Evolutionary conservation across 1,140 invertebrate genomes (phyloP).

Genomic region (Stratiolaelaps scimitus): DNA sequence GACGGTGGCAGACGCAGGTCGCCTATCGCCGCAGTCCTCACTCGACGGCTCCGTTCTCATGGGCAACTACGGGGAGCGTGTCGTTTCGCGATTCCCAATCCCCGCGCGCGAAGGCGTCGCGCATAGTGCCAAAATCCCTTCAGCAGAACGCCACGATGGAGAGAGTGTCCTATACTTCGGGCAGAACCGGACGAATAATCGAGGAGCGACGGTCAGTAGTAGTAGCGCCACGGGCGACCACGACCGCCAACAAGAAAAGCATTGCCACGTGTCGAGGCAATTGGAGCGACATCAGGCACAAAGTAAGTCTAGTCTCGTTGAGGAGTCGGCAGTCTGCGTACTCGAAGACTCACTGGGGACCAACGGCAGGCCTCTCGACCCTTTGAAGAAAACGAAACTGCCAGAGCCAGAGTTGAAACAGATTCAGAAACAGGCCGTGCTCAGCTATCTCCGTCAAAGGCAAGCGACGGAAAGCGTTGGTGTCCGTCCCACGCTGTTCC

Average conservation of each 20-base stretch:
- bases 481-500: conserved; percentile 11
- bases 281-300: conserved; percentile 40
- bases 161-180: conserved; percentile 58
- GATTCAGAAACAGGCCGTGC: conserved; percentile 69
- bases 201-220: neutral
- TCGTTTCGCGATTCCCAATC: conserved; percentile 34
- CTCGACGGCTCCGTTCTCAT: conserved; percentile 45
- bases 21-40: conserved; percentile 35
- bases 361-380: conserved; percentile 50
- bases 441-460: conserved; percentile 38
- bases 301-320: conserved; percentile 19
- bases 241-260: conserved; percentile 20
- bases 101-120: conserved; percentile 47
- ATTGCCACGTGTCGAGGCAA: conserved; percentile 32
- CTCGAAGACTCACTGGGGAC: neutral
- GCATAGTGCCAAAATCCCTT: conserved; percentile 62
- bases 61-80: conserved; percentile 40
- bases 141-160: conserved; percentile 63
- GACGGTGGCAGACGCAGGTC: conserved; percentile 35
- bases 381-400: conserved; percentile 58
- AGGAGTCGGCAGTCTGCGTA: neutral
- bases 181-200: conserved; percentile 31
- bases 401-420: conserved; percentile 65
- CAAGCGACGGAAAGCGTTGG: conserved; percentile 2
- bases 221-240: conserved; percentile 9